Conservation (phyloP, 2,888 invertebrate species). For the Ormyrus thymus region DNA sequence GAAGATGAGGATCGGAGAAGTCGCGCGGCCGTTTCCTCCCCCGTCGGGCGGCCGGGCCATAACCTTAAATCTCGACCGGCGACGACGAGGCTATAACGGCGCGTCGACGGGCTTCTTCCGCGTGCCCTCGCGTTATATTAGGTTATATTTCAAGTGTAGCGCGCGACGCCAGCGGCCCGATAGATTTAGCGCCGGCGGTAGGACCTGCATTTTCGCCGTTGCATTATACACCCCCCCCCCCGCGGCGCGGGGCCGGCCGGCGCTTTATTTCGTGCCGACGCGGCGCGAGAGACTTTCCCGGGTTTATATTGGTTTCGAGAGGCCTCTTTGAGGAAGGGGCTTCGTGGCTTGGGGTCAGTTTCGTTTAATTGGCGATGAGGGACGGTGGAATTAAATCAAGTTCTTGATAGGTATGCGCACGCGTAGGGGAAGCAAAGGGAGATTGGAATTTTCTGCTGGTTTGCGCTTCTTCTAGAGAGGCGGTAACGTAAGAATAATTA, state of each 20-base stretch:
- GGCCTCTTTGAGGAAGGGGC: too few species aligned
- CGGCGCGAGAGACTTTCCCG: background rate
- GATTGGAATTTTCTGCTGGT: too few species aligned
- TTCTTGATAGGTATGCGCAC: too few species aligned
- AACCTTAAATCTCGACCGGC: slow-evolving; percentile 51
- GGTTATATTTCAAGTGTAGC: slow-evolving; percentile 54
- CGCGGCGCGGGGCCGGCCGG: background rate
- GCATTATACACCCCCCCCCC: background rate
- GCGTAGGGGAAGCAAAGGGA: too few species aligned
- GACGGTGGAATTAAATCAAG: too few species aligned
- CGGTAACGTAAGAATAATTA: too few species aligned
- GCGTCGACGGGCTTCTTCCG: slow-evolving; percentile 3
- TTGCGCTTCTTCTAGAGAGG: too few species aligned
- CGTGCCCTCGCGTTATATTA: slow-evolving; percentile 44
- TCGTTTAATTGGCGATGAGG: too few species aligned
- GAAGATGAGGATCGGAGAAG: slow-evolving; percentile 52
- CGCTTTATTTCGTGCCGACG: slow-evolving; percentile 18
- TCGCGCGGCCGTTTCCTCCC: background rate
- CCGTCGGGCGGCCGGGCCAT: slow-evolving; percentile 8
- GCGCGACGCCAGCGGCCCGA: slow-evolving; percentile 27
- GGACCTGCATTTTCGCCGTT: slow-evolving; percentile 12
- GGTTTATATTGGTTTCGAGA: background rate
- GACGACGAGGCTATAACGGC: slow-evolving; percentile 33
- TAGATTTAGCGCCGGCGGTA: slow-evolving; percentile 23
- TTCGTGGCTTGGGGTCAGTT: too few species aligned